phyloP scores from a whole-genome alignment of 2,888 invertebrate genomes.

The Ornithoptera alexandrae region DNA sequence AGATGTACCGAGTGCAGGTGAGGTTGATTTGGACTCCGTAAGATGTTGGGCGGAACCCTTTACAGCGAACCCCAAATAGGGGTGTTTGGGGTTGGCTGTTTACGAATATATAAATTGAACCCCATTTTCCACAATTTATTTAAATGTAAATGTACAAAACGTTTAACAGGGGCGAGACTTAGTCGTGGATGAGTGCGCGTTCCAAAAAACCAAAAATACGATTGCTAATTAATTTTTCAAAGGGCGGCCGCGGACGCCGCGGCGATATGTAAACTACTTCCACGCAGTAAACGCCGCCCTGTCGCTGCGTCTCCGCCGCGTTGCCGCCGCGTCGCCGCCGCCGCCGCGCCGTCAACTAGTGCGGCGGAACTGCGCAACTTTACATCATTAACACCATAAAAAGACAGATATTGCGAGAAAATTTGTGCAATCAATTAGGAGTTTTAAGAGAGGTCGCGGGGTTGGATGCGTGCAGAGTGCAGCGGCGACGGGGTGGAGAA shows the following conservation, averaged over 20 bases:
- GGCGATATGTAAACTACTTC: slow-evolving; percentile 53
- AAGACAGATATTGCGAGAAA: slow-evolving; percentile 80
- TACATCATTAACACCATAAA: slow-evolving; percentile 78
- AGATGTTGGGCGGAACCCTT: too few species aligned
- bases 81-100: too few species aligned
- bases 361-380: slow-evolving; percentile 71
- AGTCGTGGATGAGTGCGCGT: slow-evolving; percentile 4
- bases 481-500: slow-evolving; percentile 53
- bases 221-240: slow-evolving; percentile 65
- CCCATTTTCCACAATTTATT: too few species aligned
- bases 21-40: too few species aligned
- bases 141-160: too few species aligned
- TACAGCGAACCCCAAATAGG: too few species aligned
- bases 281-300: slow-evolving; percentile 32
- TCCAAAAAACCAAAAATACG: slow-evolving; percentile 47
- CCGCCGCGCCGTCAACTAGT: slow-evolving; percentile 67
- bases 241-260: slow-evolving; percentile 50
- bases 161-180: neutral
- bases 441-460: slow-evolving; percentile 69
- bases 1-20: too few species aligned
- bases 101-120: too few species aligned
- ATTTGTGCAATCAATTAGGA: slow-evolving; percentile 80
- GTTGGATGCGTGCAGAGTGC: slow-evolving; percentile 69
- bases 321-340: slow-evolving; percentile 42
- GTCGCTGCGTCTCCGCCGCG: slow-evolving; percentile 20